Conservation (phyloP, 2,113 vertebrate species). For the Tricholaema leucomelas region DNA sequence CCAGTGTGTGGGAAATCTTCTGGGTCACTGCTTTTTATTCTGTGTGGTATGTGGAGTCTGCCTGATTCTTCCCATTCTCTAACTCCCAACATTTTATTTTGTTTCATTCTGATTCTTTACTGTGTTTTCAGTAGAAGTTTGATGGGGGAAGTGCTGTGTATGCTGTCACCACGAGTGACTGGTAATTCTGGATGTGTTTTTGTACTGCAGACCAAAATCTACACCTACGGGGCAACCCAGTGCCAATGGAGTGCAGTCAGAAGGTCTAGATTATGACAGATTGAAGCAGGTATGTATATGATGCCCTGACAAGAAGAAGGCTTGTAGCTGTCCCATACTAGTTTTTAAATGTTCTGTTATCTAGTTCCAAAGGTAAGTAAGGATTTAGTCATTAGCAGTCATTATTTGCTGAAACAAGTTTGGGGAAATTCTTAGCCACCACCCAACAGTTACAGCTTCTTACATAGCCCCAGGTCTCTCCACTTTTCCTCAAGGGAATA, state of each 20-base stretch:
- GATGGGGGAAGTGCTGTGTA: not conserved
- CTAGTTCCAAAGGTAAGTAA: not conserved
- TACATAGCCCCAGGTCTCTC: not conserved
- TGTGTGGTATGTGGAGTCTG: constrained; percentile 50
- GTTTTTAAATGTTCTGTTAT: not conserved
- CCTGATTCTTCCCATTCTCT: not conserved
- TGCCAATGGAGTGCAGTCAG: constrained; percentile 95
- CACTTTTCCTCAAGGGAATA: no score
- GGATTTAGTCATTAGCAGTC: not conserved
- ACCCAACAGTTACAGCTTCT: not conserved
- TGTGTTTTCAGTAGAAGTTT: not conserved
- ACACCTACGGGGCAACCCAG: constrained; percentile 89
- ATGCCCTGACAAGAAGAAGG: not conserved
- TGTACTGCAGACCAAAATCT: constrained; percentile 90
- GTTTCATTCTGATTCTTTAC: not conserved
- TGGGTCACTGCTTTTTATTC: constrained; percentile 17
- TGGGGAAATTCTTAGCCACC: no score
- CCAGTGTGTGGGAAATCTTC: not conserved
- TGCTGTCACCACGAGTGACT: not conserved
- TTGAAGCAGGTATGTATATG: constrained; percentile 89
- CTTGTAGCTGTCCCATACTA: not conserved
- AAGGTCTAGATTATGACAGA: constrained; percentile 93
- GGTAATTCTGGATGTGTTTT: constrained; percentile 24
- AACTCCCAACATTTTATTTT: not conserved
- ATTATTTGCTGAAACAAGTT: not conserved